Percentiles rank a stretch among this genome's conserved stretches.
phyloP scores from a whole-genome alignment of 2,797 vertebrate species.

The Cuculus canorus region DNA sequence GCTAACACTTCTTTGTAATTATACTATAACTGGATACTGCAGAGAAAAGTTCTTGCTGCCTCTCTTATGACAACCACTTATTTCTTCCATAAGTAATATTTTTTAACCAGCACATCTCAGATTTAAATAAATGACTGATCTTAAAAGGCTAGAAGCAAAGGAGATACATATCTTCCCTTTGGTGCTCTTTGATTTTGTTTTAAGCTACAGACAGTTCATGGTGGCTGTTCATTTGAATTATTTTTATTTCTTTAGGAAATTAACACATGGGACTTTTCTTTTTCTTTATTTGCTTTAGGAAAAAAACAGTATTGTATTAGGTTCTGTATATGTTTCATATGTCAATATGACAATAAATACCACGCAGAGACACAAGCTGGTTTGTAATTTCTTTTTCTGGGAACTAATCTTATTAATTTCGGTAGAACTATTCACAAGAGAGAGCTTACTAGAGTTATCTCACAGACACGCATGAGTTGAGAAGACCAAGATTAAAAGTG shows the following conservation, averaged over 20 bases:
- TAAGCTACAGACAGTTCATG: neutral
- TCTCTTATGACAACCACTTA: neutral
- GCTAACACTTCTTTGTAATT: neutral
- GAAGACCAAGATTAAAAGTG: neutral
- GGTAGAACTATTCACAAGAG: neutral
- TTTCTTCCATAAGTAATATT: slow-evolving; percentile 9
- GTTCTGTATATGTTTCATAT: neutral
- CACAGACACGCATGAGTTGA: neutral
- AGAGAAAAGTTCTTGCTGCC: neutral
- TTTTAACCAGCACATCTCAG: neutral
- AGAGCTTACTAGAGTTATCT: neutral
- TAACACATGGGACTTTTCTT: neutral
- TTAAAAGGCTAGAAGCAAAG: neutral
- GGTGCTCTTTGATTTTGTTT: neutral
- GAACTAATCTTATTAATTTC: slow-evolving; percentile 14
- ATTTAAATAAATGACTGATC: neutral
- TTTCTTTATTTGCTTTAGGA: neutral
- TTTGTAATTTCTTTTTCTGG: slow-evolving; percentile 20
- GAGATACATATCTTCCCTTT: neutral
- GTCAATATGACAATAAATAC: neutral
- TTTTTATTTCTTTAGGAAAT: neutral
- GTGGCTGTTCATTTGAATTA: neutral
- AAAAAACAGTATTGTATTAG: neutral
- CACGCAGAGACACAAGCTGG: neutral
- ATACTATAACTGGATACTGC: neutral